Evolutionary conservation across 2,888 invertebrate genomes (phyloP).

Genomic region (Candidula unifasciata): DNA sequence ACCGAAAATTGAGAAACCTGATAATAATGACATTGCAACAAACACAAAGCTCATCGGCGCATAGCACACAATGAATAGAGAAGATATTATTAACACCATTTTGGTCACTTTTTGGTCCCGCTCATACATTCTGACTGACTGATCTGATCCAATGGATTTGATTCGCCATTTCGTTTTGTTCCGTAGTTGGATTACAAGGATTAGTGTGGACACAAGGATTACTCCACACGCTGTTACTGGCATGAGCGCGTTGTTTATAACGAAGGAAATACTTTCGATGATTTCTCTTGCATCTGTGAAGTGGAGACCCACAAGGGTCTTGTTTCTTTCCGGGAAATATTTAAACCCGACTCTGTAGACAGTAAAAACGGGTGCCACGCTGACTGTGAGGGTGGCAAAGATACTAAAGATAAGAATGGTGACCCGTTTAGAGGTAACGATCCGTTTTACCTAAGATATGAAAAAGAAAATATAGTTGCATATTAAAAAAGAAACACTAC

Average conservation of each 20-base stretch:
- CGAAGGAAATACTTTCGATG: background rate
- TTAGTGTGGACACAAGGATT: background rate
- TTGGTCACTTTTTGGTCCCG: conserved; percentile 27
- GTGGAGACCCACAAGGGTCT: background rate
- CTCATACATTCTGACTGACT: background rate
- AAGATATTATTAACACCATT: conserved; percentile 31
- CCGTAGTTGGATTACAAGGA: background rate
- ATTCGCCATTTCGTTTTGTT: conserved; percentile 1
- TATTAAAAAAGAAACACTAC: too few relatives aligned
- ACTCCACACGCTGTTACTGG: background rate
- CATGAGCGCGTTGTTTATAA: conserved; percentile 21
- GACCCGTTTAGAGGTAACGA: conserved; percentile 7
- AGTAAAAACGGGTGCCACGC: conserved; percentile 2
- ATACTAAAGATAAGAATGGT: background rate
- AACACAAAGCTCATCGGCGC: conserved; percentile 1
- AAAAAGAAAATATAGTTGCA: background rate
- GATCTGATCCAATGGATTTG: background rate
- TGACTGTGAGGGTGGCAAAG: background rate
- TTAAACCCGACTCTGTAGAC: background rate
- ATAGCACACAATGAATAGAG: background rate
- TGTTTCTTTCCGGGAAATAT: conserved; percentile 15
- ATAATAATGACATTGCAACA: background rate
- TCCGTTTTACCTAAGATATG: conserved; percentile 17
- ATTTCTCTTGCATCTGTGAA: background rate
- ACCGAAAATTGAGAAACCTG: conserved; percentile 13